A percentile compares a stretch with the other conserved stretches of the same genome.
These are phyloP conservation scores for Oncorhynchus gorbuscha DNA, from an alignment of 2,113 vertebrate species.

Conservation along the genomic window DNA sequence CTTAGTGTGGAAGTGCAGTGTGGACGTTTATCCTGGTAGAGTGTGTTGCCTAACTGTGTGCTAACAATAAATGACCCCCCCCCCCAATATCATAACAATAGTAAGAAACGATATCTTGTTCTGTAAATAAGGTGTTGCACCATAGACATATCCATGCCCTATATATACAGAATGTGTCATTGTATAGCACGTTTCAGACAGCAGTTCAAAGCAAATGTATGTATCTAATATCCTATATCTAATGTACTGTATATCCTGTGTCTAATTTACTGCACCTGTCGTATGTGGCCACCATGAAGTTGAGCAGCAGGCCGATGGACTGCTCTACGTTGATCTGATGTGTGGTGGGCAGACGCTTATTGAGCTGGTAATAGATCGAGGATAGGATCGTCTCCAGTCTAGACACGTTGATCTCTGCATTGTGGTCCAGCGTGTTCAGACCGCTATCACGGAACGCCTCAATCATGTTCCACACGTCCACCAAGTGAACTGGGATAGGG, in stretches of 20 bases:
- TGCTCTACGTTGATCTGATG: conserved; percentile 98
- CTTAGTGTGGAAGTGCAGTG: no score
- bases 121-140: neutral
- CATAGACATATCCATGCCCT: neutral
- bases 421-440: conserved; percentile 91
- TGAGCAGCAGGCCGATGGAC: conserved; percentile 95
- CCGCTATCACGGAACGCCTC: conserved; percentile 98
- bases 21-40: no score
- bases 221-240: no score
- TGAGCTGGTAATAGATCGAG: conserved; percentile 97
- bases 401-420: conserved; percentile 93
- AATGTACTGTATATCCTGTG: neutral
- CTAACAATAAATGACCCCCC: no score
- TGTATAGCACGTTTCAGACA: neutral
- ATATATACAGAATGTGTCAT: neutral
- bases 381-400: conserved; percentile 96
- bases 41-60: no score
- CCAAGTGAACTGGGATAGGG: conserved; percentile 84
- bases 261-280: conserved; percentile 79
- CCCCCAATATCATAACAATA: no score
- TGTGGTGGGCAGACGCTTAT: conserved; percentile 93
- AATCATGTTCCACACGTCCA: conserved; percentile 99
- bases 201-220: no score
- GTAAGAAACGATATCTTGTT: neutral
- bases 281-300: conserved; percentile 94